Conservation (phyloP, 2,797 vertebrate genomes). For the Coregonus ussuriensis region DNA sequence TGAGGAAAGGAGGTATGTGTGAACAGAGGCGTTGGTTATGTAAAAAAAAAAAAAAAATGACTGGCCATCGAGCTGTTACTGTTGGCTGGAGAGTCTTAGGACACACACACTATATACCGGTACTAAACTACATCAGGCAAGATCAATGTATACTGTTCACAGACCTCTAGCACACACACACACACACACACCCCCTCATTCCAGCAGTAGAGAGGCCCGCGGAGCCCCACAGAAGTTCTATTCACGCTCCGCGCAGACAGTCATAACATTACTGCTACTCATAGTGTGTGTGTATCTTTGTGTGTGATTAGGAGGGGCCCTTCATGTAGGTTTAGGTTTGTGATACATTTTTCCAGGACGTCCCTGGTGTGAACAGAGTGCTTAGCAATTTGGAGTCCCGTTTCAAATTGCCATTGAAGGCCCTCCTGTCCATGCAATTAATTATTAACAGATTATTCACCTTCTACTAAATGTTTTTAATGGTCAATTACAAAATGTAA, state of each 20-base stretch:
- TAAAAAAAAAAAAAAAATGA: conserved; percentile 47
- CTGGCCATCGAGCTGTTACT: conserved; percentile 73
- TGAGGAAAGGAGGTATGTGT: conserved; percentile 33
- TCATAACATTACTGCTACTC: not conserved
- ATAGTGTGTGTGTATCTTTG: conserved; percentile 10
- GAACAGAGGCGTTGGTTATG: conserved; percentile 74
- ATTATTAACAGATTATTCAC: not conserved
- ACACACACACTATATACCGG: conserved; percentile 10
- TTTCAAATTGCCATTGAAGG: not conserved
- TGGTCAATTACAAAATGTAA: not conserved
- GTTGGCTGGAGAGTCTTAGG: conserved; percentile 66
- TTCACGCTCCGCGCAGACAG: conserved; percentile 31
- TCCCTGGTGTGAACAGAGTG: conserved; percentile 64
- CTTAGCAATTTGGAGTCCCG: conserved; percentile 47
- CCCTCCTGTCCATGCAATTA: not conserved
- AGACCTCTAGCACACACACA: conserved; percentile 41
- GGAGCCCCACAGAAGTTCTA: conserved; percentile 33
- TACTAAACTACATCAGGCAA: not conserved
- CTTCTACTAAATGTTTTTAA: not conserved
- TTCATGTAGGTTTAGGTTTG: conserved; percentile 49
- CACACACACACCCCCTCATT: conserved; percentile 30
- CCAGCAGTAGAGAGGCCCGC: conserved; percentile 39
- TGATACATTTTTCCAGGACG: conserved; percentile 68
- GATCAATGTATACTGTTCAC: conserved; percentile 28
- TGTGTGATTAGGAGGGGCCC: conserved; percentile 13